A percentile compares a stretch with the other conserved stretches of the same genome.
phyloP scores from a whole-genome alignment of 2,888 invertebrate genomes.

The Habrosyne pyritoides region DNA sequence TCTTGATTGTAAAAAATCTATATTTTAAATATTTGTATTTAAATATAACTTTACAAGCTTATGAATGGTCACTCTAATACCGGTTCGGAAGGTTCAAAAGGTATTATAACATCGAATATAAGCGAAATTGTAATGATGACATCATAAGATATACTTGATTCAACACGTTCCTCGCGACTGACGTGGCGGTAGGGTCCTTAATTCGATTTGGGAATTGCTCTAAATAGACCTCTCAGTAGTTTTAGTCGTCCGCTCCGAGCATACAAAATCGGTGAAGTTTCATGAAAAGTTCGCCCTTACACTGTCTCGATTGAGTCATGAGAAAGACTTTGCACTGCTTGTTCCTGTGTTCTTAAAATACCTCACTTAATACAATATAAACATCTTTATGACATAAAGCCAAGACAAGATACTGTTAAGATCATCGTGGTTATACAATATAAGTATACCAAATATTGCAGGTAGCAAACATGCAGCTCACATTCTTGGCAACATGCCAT shows the following conservation, averaged over 20 bases:
- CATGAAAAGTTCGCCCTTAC: not conserved
- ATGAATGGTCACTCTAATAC: too few relatives aligned
- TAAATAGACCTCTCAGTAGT: conserved; percentile 4
- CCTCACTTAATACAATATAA: not conserved
- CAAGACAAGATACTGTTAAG: not conserved
- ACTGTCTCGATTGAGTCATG: not conserved
- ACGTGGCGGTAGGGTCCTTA: not conserved
- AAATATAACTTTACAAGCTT: too few relatives aligned
- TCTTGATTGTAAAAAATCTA: too few relatives aligned
- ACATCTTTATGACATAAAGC: too few relatives aligned
- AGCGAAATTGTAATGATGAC: not conserved
- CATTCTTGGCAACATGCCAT: conserved; percentile 44
- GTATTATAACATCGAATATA: not conserved
- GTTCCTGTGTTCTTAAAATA: not conserved
- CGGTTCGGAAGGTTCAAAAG: not conserved
- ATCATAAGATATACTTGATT: not conserved
- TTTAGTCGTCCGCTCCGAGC: not conserved
- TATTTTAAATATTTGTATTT: too few relatives aligned
- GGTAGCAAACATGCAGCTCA: conserved; percentile 20
- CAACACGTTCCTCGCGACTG: not conserved
- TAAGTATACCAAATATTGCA: conserved; percentile 2
- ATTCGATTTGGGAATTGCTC: conserved; percentile 3
- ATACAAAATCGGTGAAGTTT: not conserved
- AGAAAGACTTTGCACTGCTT: not conserved
- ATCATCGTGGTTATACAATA: not conserved